Evolutionary conservation across 1,140 invertebrate genomes (phyloP), one percentile per base, ranked within the genome.

Genomic region (Drosophila virilis): DNA sequence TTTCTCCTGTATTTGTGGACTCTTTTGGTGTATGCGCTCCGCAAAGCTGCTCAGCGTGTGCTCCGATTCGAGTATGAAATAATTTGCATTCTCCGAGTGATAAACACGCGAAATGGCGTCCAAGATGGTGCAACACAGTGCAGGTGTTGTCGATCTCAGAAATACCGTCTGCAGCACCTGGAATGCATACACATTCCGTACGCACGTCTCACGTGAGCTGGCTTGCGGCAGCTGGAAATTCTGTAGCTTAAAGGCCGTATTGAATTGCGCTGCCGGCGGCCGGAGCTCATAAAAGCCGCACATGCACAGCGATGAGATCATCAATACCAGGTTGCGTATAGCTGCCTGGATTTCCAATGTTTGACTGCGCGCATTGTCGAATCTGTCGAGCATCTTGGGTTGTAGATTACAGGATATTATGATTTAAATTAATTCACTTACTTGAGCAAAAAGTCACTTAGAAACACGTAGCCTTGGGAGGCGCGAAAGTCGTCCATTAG

Each of bases 41-140:
- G 97, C 97, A 93, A 99, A 99, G 92, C 98, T 97, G 78, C 97
- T 97, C 8, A 99, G 93, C 5, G 98, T 99, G 91, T 98, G 97
- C 92, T 99, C 97, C 78, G 97, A 96, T 93, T 99, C 99, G 0
- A 99, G 94, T 83, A 99, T 99, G 92, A 99, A 99, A 93, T 99
- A 99, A 93, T 99, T 99, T 13, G 98, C 97, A 92, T 98, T 97
- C 92, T 99, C 99, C 17, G 98, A 97, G 92, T 99, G 97, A 92
- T 99, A 99, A 10, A 99, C 97, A 76, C 97, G 97, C 10, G 96
- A 98, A 91, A 99, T 98, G 1, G 98, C 97, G 91, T 99, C 98
- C 54, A 99, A 93, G 73, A 99, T 97, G 0, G 97, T 96, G 82
- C 96, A 96, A 91, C 97, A 98, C 15, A 99, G 93, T 15, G 96